phyloP scores from a whole-genome alignment of 1,140 invertebrate species.

The Chionoecetes opilio region DNA sequence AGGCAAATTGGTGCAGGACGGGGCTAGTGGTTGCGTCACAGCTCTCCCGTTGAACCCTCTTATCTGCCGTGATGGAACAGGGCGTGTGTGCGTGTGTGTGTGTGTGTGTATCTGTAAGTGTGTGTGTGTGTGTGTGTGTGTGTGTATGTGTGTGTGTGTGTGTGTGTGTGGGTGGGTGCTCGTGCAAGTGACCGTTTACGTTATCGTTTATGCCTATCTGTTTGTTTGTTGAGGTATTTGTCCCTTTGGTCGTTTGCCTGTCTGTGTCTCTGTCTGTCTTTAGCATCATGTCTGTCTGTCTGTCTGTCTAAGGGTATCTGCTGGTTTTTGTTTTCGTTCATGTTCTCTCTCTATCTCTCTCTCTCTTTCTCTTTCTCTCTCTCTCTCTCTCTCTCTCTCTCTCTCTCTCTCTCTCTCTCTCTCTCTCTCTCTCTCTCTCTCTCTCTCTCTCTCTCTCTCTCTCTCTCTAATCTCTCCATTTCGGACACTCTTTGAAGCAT shows the following conservation, averaged over 20 bases:
- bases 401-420: slow-evolving; percentile 19
- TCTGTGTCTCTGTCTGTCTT: background rate
- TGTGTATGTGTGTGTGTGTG: no score
- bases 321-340: background rate
- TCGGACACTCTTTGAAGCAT: background rate
- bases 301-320: background rate
- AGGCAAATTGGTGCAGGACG: background rate
- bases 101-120: background rate
- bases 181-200: no score
- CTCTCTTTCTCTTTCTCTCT: background rate
- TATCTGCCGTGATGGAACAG: slow-evolving; percentile 3
- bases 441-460: slow-evolving; percentile 27
- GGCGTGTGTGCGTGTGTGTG: slow-evolving; percentile 11
- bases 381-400: background rate
- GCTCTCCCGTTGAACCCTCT: background rate
- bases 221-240: background rate
- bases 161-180: no score
- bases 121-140: slow-evolving; percentile 6
- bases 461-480: background rate
- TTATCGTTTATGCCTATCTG: no score
- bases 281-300: background rate
- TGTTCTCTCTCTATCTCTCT: background rate
- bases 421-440: slow-evolving; percentile 27
- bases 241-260: background rate
- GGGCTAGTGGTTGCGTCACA: background rate